Evolutionary conservation across 1,140 invertebrate species (phyloP), one percentile per base, ranked within the genome.

Genomic region (Notospermus geniculatus): DNA sequence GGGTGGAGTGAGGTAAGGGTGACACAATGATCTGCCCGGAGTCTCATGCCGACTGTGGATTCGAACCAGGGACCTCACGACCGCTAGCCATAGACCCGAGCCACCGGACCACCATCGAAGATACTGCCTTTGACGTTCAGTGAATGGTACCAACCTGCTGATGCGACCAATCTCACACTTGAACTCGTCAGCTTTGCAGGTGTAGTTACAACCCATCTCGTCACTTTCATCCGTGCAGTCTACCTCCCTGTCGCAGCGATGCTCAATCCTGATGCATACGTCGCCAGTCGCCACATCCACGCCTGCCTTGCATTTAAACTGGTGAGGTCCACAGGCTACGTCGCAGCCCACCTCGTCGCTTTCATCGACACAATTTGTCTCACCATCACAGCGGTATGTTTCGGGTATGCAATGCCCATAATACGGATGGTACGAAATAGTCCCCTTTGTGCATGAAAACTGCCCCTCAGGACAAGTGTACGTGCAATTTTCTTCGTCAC

Each of bases 121-220:
- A n/a, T n/a, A n/a, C n/a, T n/a, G n/a, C n/a, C n/a, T n/a, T n/a
- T n/a, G n/a, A n/a, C n/a, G n/a, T n/a, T n/a, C n/a, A n/a, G n/a
- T n/a, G n/a, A n/a, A n/a, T 7, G 15, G 4, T 7, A 36, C 32
- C 4, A 7, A 50, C 46, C n/a, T 50, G 46, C 25, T 50, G 9
- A 50, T 27, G 4, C 17, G 7, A 11, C 59, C 46, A 19, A n/a
- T 50, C n/a, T 19, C n/a, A 27, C 59, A 61, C 15, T 28, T 17
- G 59, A 50, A 50, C 25, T 50, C 25, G n/a, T 27, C n/a, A 27
- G 46, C 19, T n/a, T 50, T 27, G 46, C 46, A 50, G 5, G 46
- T 22, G 46, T 50, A 50, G 46, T 19, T 50, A 27, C 46, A 50
- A 5, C 25, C 25, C 4, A n/a, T n/a, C 46, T 50, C 46, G 46